Evolutionary conservation across 2,888 invertebrate species (phyloP).

Genomic region (Scaeva pyrastri): DNA sequence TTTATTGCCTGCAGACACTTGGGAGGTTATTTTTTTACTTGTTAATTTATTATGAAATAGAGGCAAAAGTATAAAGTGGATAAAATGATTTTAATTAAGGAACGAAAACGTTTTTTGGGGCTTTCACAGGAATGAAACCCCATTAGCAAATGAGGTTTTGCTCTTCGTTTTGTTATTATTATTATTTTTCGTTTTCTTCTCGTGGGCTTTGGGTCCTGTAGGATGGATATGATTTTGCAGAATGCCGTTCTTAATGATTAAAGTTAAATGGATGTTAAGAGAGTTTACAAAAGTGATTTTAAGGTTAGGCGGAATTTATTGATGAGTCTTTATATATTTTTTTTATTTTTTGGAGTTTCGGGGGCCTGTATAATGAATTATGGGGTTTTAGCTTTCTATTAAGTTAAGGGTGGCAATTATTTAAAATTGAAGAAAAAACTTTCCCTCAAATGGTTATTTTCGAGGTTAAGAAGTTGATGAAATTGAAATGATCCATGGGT

Average conservation of each 20-base stretch:
- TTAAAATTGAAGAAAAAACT: not conserved
- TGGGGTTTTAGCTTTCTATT: not conserved
- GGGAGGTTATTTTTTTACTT: slow-evolving; percentile 6
- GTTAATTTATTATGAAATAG: slow-evolving; percentile 31
- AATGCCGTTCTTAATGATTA: slow-evolving; percentile 7
- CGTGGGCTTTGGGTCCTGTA: not conserved
- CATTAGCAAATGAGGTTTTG: slow-evolving; percentile 37
- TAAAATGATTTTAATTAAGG: slow-evolving; percentile 51
- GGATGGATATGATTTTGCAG: not conserved
- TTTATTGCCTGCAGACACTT: slow-evolving; percentile 19
- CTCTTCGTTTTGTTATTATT: slow-evolving; percentile 5
- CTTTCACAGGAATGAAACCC: not conserved
- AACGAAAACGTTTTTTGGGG: slow-evolving; percentile 7
- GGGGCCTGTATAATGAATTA: too few relatives aligned
- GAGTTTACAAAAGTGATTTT: slow-evolving; percentile 4
- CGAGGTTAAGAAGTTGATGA: not conserved
- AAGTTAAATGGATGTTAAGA: slow-evolving; percentile 17
- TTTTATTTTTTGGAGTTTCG: too few relatives aligned
- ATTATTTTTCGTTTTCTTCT: not conserved
- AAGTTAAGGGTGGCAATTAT: not conserved
- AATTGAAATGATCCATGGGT: not conserved
- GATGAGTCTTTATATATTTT: not conserved
- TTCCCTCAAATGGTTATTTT: not conserved
- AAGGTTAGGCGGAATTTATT: slow-evolving; percentile 18
- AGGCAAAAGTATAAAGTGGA: slow-evolving; percentile 2